Evolutionary conservation across 2,888 invertebrate species (phyloP), one percentile per base, ranked within the genome.

Genomic region (Trissolcus brochymenae): DNA sequence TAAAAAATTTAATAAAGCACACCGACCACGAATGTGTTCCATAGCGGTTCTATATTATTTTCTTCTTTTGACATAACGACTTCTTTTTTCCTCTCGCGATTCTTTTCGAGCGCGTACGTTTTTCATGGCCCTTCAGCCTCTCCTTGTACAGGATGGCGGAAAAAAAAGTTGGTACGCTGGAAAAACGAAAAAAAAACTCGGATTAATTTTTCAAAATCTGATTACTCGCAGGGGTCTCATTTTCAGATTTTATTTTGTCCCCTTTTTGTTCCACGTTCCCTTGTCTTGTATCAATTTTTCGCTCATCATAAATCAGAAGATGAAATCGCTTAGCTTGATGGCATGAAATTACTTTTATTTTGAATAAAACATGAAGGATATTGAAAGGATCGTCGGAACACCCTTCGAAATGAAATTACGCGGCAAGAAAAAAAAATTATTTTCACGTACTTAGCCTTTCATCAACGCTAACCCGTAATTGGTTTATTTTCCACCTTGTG

Each of bases 401-500:
- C 11, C 35, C 35, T 14, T 35, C 16, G 1, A 35, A n/a, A 35
- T 55, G 11, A 55, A 55, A 56, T 56, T 56, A 40, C n/a, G 35
- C 35, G 35, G 9, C 9, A 35, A 11, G 11, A 2, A 35, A 35
- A 35, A 53, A 54, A 62, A 62, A 35, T 19, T 40, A 25, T 43
- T 43, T 51, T 53, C 14, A 41, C 51, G 50, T 46, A 17, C 35
- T 51, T 46, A 13, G 17, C 17, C 16, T 55, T 16, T 55, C 46
- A 46, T 59, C 46, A 49, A 21, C 19, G 62, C 49, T 61, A 71
- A 62, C 14, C 53, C 51, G 51, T 62, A 61, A 71, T 56, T 71
- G 43, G 40, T 51, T 71, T 53, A 53, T 71, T 64, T 64, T 61
- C 21, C 50, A 61, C 53, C 60, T 67, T 29, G 29, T 55, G 55